Percentiles rank a stretch among this genome's conserved stretches.
These are phyloP conservation scores for Cephalopterus ornatus DNA, from an alignment of 2,113 vertebrate genomes.

Conservation along the genomic window DNA sequence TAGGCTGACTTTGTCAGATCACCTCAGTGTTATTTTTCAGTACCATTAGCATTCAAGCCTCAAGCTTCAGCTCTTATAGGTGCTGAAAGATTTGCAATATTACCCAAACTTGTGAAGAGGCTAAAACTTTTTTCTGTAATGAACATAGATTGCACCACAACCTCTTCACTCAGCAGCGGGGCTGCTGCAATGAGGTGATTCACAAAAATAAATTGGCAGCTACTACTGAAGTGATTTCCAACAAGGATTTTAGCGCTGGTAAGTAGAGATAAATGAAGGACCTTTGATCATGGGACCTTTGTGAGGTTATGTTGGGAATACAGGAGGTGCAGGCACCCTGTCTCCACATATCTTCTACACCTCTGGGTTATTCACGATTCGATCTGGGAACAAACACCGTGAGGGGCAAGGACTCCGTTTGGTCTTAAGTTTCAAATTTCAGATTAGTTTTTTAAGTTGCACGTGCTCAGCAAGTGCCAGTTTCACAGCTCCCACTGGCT, in stretches of 20 bases:
- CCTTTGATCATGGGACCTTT: accelerated
- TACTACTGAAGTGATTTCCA: not conserved
- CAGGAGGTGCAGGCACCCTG: not conserved
- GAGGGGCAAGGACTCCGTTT: not conserved
- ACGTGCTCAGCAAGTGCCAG: not conserved
- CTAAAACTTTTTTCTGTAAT: slow-evolving; percentile 8
- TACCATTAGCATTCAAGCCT: slow-evolving; percentile 9
- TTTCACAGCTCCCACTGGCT: not conserved
- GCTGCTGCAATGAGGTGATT: not conserved
- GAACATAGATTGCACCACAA: not conserved
- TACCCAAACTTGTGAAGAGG: not conserved
- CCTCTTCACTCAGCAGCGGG: accelerated
- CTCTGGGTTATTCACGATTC: not conserved
- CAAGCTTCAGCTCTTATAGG: slow-evolving; percentile 7
- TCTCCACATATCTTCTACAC: not conserved
- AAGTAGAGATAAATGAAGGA: not conserved
- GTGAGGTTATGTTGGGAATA: not conserved
- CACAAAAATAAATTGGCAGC: not conserved
- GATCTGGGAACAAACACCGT: accelerated
- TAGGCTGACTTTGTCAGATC: slow-evolving; percentile 8
- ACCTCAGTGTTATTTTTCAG: not conserved
- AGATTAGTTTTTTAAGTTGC: not conserved
- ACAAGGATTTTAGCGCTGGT: not conserved
- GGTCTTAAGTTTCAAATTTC: not conserved
- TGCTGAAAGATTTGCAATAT: slow-evolving; percentile 31